A percentile compares a stretch with the other conserved stretches of the same genome.
phyloP scores from a whole-genome alignment of 2,888 invertebrate genomes.

The Stratiomys singularior region DNA sequence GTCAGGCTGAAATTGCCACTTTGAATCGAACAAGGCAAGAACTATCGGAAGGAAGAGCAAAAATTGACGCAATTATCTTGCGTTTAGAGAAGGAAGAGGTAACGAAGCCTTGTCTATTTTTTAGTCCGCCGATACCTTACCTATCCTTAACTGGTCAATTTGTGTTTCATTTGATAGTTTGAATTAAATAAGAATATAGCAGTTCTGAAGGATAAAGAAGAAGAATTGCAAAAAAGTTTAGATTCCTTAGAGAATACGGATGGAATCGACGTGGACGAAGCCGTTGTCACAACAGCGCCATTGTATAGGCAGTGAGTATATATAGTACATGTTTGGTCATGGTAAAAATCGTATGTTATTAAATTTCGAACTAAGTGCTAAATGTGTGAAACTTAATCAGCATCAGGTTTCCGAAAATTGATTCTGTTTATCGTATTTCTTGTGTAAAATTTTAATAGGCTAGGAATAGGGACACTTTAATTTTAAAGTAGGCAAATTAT shows the following conservation, averaged over 20 bases:
- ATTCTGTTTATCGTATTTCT: no score
- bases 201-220: constrained; percentile 86
- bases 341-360: neutral
- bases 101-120: constrained; percentile 28
- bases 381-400: no score
- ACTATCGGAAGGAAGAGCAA: constrained; percentile 82
- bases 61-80: constrained; percentile 81
- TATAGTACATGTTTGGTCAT: neutral
- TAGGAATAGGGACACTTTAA: no score
- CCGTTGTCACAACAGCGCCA: constrained; percentile 95
- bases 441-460: no score
- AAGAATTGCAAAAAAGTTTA: constrained; percentile 84
- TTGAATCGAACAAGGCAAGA: constrained; percentile 88
- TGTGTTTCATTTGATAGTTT: constrained; percentile 63
- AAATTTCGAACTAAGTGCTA: no score
- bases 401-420: no score
- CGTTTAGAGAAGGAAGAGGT: constrained; percentile 80
- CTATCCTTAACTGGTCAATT: neutral
- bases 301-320: constrained; percentile 87
- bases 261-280: constrained; percentile 92
- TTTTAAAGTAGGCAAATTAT: no score
- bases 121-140: no score
- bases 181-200: constrained; percentile 87
- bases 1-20: constrained; percentile 91
- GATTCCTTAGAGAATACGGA: constrained; percentile 81